A percentile compares a stretch with the other conserved stretches of the same genome.
phyloP scores from a whole-genome alignment of 1,140 invertebrate species.

The Heliconius hewitsoni region DNA sequence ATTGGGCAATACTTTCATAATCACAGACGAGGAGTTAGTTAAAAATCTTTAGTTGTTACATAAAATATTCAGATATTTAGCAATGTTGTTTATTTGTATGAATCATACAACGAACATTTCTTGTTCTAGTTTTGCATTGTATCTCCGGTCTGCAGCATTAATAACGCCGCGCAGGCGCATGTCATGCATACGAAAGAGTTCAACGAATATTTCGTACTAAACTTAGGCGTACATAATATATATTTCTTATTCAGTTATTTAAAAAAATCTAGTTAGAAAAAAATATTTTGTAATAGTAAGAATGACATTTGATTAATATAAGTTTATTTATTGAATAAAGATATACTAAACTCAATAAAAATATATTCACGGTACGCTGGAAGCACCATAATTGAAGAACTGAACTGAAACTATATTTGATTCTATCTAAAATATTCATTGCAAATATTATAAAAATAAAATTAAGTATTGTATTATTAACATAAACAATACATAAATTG shows the following conservation, averaged over 20 bases:
- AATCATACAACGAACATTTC: background rate
- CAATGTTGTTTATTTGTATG: background rate
- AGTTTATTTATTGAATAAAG: too few species aligned
- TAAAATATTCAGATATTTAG: background rate
- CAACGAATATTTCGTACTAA: constrained; percentile 45
- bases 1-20: background rate
- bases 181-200: constrained; percentile 58
- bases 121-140: constrained; percentile 6
- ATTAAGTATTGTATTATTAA: too few species aligned
- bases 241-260: background rate
- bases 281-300: too few species aligned
- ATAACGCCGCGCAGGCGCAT: constrained; percentile 39
- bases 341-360: too few species aligned
- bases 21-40: background rate
- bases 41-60: background rate
- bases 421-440: too few species aligned
- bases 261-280: background rate
- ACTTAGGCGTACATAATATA: background rate
- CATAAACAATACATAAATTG: too few species aligned
- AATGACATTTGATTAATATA: too few species aligned
- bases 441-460: too few species aligned
- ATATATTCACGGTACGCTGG: too few species aligned
- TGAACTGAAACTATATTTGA: too few species aligned
- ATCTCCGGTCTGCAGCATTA: constrained; percentile 10
- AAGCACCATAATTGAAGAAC: too few species aligned